phyloP scores from a whole-genome alignment of 2,888 invertebrate genomes.

The Apodemia arnacis region DNA sequence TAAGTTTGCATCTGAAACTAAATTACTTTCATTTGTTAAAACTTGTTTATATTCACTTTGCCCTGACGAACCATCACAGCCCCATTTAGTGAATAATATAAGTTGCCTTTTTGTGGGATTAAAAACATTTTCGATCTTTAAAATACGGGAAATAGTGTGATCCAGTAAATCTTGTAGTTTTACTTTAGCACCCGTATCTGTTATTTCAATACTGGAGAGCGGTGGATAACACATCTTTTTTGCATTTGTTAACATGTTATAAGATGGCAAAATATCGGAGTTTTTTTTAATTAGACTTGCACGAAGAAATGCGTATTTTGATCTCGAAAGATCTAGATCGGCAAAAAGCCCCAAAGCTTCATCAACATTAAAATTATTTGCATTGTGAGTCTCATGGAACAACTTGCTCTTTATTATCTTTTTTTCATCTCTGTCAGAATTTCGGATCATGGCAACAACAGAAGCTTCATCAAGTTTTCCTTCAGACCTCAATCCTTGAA shows the following conservation, averaged over 20 bases:
- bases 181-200: too few species aligned
- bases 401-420: conserved; percentile 5
- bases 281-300: background rate
- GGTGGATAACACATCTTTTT: background rate
- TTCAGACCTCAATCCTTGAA: conserved; percentile 6
- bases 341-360: background rate
- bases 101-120: background rate
- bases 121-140: conserved; percentile 6
- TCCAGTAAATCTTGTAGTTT: background rate
- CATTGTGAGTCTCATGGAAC: background rate
- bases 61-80: conserved; percentile 12
- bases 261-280: background rate
- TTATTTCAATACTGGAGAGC: too few species aligned
- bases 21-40: conserved; percentile 28
- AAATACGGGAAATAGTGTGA: background rate
- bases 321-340: background rate
- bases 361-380: background rate
- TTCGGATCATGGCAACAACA: conserved; percentile 10
- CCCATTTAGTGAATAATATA: conserved; percentile 4
- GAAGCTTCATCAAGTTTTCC: conserved; percentile 10
- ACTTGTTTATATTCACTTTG: conserved; percentile 42
- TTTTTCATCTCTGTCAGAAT: conserved; percentile 8
- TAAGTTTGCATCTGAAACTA: conserved; percentile 31
- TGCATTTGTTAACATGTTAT: background rate
- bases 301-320: background rate